Base-by-base conservation (phyloP, 2,797 vertebrate genomes). In the Eidolon dupreanum region DNA sequence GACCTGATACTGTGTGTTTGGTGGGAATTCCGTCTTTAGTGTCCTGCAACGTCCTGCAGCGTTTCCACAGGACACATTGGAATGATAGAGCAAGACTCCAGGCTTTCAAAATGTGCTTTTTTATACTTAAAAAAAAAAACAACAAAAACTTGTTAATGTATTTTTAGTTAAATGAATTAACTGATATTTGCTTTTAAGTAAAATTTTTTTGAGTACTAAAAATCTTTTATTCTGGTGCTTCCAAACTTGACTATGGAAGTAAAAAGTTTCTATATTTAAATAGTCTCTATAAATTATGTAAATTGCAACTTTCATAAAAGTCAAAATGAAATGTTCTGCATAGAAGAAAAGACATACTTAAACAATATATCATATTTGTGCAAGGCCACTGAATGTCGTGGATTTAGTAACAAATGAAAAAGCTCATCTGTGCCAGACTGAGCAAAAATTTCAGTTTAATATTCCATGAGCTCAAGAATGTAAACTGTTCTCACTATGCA, bases 401-500 rank as follows among this genome's bases (percentile, higher is more conserved):
- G 57, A 31, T 66, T 70, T 68, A 78, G 51, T 31, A 63, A 92
- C 55, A 97, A 88, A 63, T n/a, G n/a, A 88, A 97, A 96, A 98
- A 95, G 66, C 75, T 88, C 94, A 38, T 77, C 71, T 94, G 38
- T 20, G 57, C 55, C 28, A 75, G 73, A 94, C 49, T 77, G n/a
- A 97, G 31, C 59, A 74, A 96, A 96, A 71, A 84, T 65, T 97
- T 85, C 90, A 70, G 75, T 70, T 41, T 81, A 66, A 24, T 61
- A 59, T 96, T 97, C 94, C 89, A 61, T 94, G 96, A 94, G 96
- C 96, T 96, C 36, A 78, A 49, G 89, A 97, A 63, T 85, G 24
- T 93, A 94, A 96, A 95, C 81, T 89, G 97, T 95, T 97, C 90
- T 98, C 97, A 96, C 88, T 96, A 63, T 94, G 98, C 82, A 96